phyloP scores from a whole-genome alignment of 1,140 invertebrate genomes.

The Hydropsyche tenuis region DNA sequence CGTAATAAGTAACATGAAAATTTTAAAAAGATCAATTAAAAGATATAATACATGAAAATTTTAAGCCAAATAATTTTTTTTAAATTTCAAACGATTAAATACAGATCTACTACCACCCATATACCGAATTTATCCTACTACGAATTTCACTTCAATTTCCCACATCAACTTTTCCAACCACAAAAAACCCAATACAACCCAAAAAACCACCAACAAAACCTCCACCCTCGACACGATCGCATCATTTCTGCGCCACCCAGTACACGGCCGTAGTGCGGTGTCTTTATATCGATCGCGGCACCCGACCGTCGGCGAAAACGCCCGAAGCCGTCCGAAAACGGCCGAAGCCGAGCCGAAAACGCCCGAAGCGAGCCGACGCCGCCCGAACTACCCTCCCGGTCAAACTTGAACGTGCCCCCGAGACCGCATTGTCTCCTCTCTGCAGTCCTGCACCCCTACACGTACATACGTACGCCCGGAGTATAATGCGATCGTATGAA shows the following conservation, averaged over 20 bases:
- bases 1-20: no score
- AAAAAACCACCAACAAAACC: no score
- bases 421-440: constrained; percentile 31
- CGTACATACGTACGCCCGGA: background rate
- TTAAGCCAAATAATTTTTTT: no score
- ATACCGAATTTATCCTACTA: no score
- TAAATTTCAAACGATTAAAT: no score
- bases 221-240: background rate
- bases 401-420: constrained; percentile 36
- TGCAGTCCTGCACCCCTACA: constrained; percentile 29
- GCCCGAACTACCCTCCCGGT: constrained; percentile 28
- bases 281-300: constrained; percentile 47
- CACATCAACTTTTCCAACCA: no score
- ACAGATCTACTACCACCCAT: no score
- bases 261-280: constrained; percentile 47
- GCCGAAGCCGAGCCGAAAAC: constrained; percentile 13
- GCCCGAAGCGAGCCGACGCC: constrained; percentile 10
- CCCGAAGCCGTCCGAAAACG: background rate
- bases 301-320: constrained; percentile 18
- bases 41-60: no score
- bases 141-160: no score
- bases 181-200: no score
- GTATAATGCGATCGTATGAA: background rate
- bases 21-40: no score
- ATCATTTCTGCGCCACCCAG: constrained; percentile 17